Conservation (phyloP, 2,113 vertebrate genomes). For the Antigone vipio region DNA sequence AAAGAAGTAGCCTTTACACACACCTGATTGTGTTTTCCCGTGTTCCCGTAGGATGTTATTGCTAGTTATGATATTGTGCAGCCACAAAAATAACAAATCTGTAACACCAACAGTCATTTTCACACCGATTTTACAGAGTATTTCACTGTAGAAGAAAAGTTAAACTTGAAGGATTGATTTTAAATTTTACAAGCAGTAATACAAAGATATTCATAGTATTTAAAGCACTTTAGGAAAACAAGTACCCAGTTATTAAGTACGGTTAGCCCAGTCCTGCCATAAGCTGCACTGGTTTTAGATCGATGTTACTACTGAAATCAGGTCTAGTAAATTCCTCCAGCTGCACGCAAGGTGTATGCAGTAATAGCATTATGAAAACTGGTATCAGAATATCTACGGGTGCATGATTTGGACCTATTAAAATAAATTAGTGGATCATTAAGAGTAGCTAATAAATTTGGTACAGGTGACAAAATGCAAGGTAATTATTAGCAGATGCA, state of each 20-base stretch:
- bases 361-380: neutral
- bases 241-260: accelerated
- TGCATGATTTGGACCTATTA: neutral
- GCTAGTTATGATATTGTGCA: neutral
- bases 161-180: neutral
- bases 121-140: neutral
- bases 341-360: neutral
- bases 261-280: neutral
- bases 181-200: neutral
- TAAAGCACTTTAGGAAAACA: neutral
- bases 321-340: neutral
- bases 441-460: neutral
- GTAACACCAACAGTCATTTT: neutral
- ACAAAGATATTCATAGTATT: neutral
- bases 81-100: neutral
- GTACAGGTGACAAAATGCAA: neutral
- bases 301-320: neutral
- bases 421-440: neutral
- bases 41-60: neutral
- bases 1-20: neutral
- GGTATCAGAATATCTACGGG: neutral
- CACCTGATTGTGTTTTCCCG: neutral
- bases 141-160: neutral
- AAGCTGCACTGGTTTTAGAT: neutral
- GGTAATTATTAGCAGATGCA: neutral